These are phyloP conservation scores for Chamaea fasciata DNA, from an alignment of 2,113 vertebrate species.

Conservation along the genomic window DNA sequence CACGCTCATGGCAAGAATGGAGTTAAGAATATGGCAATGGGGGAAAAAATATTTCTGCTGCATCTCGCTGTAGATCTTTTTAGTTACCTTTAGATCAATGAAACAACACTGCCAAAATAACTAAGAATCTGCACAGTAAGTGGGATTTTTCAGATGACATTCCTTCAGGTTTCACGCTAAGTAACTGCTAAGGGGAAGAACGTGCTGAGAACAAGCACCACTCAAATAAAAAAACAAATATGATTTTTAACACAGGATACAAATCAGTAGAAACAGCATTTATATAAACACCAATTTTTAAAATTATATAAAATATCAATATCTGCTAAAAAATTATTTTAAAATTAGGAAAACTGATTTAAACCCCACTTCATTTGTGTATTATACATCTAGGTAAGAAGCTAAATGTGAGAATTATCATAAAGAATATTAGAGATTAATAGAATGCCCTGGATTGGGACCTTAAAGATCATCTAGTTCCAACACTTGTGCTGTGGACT, in stretches of 20 bases:
- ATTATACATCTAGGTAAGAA: background rate
- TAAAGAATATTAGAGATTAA: background rate
- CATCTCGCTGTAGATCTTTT: background rate
- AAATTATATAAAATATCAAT: background rate
- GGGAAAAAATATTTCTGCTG: background rate
- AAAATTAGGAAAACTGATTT: background rate
- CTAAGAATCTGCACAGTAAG: background rate
- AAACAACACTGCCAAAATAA: background rate
- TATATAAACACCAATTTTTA: background rate
- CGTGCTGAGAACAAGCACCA: background rate
- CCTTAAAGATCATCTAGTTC: background rate
- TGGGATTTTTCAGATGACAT: background rate
- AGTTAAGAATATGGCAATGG: background rate
- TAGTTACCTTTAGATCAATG: background rate
- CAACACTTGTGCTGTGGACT: background rate
- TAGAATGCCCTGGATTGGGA: background rate
- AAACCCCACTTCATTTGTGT: background rate
- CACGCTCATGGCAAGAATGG: rapidly evolving
- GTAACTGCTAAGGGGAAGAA: background rate
- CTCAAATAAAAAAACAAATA: background rate
- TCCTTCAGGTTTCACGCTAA: background rate
- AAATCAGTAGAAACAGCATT: background rate
- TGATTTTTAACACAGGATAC: background rate
- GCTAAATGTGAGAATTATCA: background rate
- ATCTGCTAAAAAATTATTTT: background rate